Evolutionary conservation across 2,888 invertebrate genomes (phyloP), one percentile per base, ranked within the genome.

Genomic region (Dasypolia templi): DNA sequence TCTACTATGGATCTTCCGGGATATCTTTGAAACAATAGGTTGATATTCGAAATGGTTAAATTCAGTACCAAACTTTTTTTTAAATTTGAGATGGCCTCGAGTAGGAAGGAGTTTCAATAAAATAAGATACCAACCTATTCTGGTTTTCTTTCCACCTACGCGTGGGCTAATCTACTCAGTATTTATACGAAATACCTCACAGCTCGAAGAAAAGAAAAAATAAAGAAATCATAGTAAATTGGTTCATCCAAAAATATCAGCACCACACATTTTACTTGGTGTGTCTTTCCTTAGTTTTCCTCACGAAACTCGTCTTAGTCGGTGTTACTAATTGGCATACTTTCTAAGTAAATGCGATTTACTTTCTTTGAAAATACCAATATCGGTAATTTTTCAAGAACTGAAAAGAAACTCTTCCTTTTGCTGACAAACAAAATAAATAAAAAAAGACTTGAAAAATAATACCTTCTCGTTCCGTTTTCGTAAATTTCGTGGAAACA

Each of bases 291-390:
- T 49, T 56, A 51, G n/a, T 53, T 39, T 44, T 26, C 3, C 22
- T 35, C 5, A 46, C 17, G 32, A 61, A 59, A 61, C 26, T 59
- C 35, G 59, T 46, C 26, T 77, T 58, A 59, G 11, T 17, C 19
- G 0, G 32, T 42, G 5, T 51, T 46, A 53, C 53, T 55, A 61
- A 46, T 68, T 68, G 29, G 22, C 0, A 53, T 14, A 12, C 4
- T 42, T 78, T 49, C 46, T 14, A 32, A 26, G 29, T 53, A 46
- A 61, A 55, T 17, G 0, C 12, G 17, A 1, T 42, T 61, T 61
- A 22, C 39, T 17, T 49, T 22, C 26, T 26, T 49, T 68, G 9
- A 42, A 49, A 69, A 42, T 1, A 39, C 3, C 6, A 61, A 55
- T 2, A 17, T 14, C 12, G 6, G 29, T 32, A 3, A 49, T 49